A percentile compares a stretch with the other conserved stretches of the same genome.
Conservation (phyloP, 2,888 invertebrate species). For the Parnassius apollo region DNA sequence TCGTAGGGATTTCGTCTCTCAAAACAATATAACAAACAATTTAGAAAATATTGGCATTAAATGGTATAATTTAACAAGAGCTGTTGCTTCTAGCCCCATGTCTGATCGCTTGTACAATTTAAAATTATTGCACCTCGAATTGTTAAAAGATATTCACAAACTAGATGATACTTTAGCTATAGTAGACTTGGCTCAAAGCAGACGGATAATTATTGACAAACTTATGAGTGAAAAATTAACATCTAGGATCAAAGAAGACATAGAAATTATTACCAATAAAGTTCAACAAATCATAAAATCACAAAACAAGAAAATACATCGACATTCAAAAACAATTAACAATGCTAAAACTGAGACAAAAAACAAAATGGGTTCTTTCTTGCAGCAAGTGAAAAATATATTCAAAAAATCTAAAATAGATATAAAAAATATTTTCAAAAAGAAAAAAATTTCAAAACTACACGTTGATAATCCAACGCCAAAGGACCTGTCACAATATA, state of each 20-base stretch:
- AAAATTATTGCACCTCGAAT: conserved; percentile 50
- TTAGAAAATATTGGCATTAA: conserved; percentile 45
- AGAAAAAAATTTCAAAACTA: neutral
- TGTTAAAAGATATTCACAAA: conserved; percentile 50
- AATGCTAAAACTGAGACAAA: conserved; percentile 1
- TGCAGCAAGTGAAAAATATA: conserved; percentile 50
- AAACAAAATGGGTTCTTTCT: conserved; percentile 46
- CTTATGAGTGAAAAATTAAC: conserved; percentile 37
- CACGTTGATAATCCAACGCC: conserved; percentile 37
- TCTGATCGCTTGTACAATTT: conserved; percentile 44
- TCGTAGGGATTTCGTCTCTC: conserved; percentile 36
- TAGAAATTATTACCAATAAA: conserved; percentile 41
- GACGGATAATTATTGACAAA: conserved; percentile 46
- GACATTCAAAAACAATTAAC: neutral
- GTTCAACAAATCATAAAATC: conserved; percentile 37
- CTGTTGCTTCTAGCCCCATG: conserved; percentile 37
- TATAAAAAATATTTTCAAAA: conserved; percentile 32
- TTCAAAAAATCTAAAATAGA: conserved; percentile 51
- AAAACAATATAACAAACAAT: conserved; percentile 46
- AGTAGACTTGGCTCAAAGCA: conserved; percentile 44
- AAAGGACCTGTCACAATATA: conserved; percentile 46
- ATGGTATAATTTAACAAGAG: conserved; percentile 44
- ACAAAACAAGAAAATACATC: conserved; percentile 17
- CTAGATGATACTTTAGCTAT: conserved; percentile 46
- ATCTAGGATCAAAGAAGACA: conserved; percentile 39